A percentile compares a stretch with the other conserved stretches of the same genome.
Evolutionary conservation across 1,140 invertebrate genomes (phyloP).

Genomic region (Paraescarpia echinospica): DNA sequence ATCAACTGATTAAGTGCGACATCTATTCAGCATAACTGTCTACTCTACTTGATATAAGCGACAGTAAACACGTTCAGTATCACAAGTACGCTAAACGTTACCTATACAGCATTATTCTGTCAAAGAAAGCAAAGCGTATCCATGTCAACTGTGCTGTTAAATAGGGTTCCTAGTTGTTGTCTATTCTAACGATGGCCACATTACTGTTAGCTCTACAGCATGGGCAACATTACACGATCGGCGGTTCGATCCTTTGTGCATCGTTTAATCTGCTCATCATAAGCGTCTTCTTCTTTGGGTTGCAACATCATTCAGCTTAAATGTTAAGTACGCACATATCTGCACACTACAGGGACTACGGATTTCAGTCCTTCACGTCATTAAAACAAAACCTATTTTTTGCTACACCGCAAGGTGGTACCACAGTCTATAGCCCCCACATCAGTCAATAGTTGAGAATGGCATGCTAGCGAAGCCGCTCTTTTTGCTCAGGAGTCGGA

Average conservation of each 20-base stretch:
- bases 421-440: not conserved
- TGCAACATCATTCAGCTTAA: too few relatives aligned
- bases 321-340: too few relatives aligned
- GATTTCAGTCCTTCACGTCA: too few relatives aligned
- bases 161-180: not conserved
- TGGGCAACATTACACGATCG: not conserved
- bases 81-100: not conserved
- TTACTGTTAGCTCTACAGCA: not conserved
- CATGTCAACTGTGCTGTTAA: too few relatives aligned
- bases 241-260: not conserved
- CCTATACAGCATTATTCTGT: too few relatives aligned
- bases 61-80: not conserved
- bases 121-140: too few relatives aligned
- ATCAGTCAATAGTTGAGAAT: too few relatives aligned
- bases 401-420: not conserved
- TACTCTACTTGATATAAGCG: not conserved
- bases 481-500: too few relatives aligned
- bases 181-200: not conserved
- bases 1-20: not conserved
- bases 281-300: not conserved
- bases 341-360: too few relatives aligned
- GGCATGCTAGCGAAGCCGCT: too few relatives aligned
- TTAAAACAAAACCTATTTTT: not conserved
- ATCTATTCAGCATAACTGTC: not conserved
- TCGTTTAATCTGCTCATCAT: not conserved